Conservation (phyloP, 2,113 vertebrate genomes). For the Turdus rufiventris region DNA sequence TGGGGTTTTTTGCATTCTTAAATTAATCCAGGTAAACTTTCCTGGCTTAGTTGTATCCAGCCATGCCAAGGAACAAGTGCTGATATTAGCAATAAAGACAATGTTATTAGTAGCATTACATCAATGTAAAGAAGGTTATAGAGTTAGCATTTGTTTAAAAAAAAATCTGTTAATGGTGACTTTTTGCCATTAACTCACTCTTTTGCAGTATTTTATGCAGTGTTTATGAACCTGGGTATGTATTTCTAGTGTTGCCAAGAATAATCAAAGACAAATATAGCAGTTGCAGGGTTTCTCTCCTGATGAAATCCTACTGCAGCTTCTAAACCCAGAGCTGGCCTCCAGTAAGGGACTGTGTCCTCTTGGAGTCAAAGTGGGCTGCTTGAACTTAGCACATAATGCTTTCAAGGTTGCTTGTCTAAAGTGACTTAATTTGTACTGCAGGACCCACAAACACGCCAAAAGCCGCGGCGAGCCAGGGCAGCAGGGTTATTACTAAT, state of each 20-base stretch:
- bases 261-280: constrained; percentile 43
- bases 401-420: constrained; percentile 69
- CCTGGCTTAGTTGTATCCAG: background rate
- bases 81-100: constrained; percentile 58
- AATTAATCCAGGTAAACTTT: constrained; percentile 51
- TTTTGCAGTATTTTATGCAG: constrained; percentile 44
- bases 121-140: constrained; percentile 57
- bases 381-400: constrained; percentile 69
- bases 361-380: constrained; percentile 32
- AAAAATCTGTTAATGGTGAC: constrained; percentile 8
- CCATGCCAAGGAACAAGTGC: background rate
- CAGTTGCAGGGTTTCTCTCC: constrained; percentile 4
- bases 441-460: constrained; percentile 62
- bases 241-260: constrained; percentile 54
- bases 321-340: constrained; percentile 55
- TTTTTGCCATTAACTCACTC: constrained; percentile 16
- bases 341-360: constrained; percentile 45
- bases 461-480: constrained; percentile 65
- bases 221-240: constrained; percentile 48
- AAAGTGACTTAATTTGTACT: constrained; percentile 75
- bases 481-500: constrained; percentile 81
- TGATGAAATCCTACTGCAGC: constrained; percentile 60
- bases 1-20: background rate
- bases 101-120: constrained; percentile 53
- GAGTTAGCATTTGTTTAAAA: constrained; percentile 49